Conservation (phyloP, 1,140 invertebrate genomes). For the Leptoteleia sp. region DNA sequence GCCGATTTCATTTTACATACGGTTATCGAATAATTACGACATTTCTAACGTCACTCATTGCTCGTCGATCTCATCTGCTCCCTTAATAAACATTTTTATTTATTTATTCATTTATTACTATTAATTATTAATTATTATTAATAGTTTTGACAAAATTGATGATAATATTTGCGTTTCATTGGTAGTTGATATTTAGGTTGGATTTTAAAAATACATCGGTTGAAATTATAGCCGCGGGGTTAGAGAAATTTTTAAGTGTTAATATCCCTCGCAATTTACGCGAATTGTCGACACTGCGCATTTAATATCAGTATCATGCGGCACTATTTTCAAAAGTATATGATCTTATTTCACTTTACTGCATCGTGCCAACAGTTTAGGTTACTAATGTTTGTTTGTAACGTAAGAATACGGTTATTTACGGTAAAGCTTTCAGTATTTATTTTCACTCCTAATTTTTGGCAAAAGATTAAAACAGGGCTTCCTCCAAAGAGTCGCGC, state of each 20-base stretch:
- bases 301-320: conserved; percentile 21
- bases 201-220: too few species aligned
- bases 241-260: background rate
- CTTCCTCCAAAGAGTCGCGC: conserved; percentile 4
- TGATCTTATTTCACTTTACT: conserved; percentile 26
- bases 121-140: too few species aligned
- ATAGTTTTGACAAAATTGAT: too few species aligned
- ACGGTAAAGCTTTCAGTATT: conserved; percentile 18
- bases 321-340: conserved; percentile 24
- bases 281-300: conserved; percentile 1
- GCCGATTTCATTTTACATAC: too few species aligned
- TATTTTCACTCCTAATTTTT: conserved; percentile 37
- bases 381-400: conserved; percentile 30
- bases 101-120: too few species aligned
- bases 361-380: conserved; percentile 21
- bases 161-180: too few species aligned
- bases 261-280: background rate
- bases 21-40: too few species aligned
- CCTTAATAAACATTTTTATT: too few species aligned
- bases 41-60: too few species aligned
- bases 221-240: too few species aligned
- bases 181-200: too few species aligned
- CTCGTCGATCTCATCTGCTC: too few species aligned
- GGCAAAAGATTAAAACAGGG: conserved; percentile 20
- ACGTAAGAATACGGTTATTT: conserved; percentile 29